phyloP scores from a whole-genome alignment of 2,888 invertebrate species.

The Willowsia nigromaculata region DNA sequence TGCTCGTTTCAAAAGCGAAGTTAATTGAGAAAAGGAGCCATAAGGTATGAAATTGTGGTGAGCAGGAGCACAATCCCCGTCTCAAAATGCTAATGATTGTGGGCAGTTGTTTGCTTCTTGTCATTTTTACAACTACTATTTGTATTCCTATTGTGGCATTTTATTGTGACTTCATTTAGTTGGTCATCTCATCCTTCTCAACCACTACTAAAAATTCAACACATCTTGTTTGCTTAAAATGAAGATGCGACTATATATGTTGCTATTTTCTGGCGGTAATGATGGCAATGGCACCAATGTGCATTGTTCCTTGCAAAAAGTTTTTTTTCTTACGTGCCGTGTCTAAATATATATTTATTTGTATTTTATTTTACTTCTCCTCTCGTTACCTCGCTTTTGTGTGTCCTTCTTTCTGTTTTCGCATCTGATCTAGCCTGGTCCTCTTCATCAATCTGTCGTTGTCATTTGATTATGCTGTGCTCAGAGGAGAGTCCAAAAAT shows the following conservation, averaged over 20 bases:
- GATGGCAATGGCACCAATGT: neutral
- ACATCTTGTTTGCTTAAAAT: neutral
- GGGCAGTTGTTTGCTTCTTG: neutral
- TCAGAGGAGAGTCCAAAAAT: neutral
- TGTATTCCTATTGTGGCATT: neutral
- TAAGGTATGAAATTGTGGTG: neutral
- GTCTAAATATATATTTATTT: neutral
- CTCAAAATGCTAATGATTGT: neutral
- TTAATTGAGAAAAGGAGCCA: neutral
- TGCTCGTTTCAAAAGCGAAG: neutral
- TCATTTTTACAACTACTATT: neutral
- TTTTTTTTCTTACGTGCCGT: neutral
- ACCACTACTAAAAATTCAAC: neutral
- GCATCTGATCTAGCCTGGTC: neutral
- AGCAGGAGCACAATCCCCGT: neutral
- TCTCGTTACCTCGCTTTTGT: neutral
- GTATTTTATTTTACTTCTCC: neutral
- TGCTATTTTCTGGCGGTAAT: neutral
- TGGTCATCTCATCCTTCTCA: neutral
- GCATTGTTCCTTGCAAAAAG: slow-evolving; percentile 3
- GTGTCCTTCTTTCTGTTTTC: neutral
- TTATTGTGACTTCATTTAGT: neutral
- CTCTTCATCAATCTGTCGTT: neutral
- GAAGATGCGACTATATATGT: neutral
- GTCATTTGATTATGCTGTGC: too few species aligned